These are phyloP conservation scores for Drosophila nebulosa DNA, from an alignment of 1,140 invertebrate genomes.

Conservation along the genomic window DNA sequence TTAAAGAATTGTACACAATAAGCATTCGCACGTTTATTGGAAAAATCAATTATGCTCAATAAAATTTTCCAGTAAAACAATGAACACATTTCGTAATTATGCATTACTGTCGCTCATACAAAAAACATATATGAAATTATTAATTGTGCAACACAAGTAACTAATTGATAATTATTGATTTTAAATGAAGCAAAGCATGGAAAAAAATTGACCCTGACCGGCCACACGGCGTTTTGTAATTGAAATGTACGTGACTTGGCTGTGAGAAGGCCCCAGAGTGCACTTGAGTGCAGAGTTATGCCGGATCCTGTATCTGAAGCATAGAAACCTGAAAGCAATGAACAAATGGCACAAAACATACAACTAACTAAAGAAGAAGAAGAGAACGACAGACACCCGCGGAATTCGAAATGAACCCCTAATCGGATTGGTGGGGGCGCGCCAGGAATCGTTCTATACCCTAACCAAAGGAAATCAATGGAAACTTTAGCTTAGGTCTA, in stretches of 20 bases:
- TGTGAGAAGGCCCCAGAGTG: constrained; percentile 33
- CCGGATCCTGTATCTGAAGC: background rate
- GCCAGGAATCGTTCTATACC: background rate
- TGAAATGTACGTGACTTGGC: constrained; percentile 46
- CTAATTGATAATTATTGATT: constrained; percentile 52
- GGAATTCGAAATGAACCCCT: constrained; percentile 58
- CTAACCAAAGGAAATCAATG: background rate
- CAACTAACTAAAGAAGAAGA: constrained; percentile 18
- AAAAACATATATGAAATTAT: constrained; percentile 21
- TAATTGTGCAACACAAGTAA: constrained; percentile 41
- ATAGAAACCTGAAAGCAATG: constrained; percentile 30
- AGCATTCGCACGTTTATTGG: constrained; percentile 3
- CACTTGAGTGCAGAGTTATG: constrained; percentile 46
- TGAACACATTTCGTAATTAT: constrained; percentile 36
- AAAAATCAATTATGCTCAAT: constrained; percentile 37
- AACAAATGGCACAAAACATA: constrained; percentile 21
- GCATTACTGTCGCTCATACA: background rate
- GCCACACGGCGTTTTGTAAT: constrained; percentile 20
- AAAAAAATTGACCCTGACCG: background rate
- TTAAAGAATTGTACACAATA: background rate
- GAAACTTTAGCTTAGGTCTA: too few relatives aligned
- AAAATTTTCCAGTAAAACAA: constrained; percentile 40
- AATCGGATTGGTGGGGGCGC: constrained; percentile 22
- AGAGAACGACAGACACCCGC: constrained; percentile 42
- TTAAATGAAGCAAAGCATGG: background rate